Percentiles rank a stretch among this genome's conserved stretches.
Conservation (phyloP, 2,113 vertebrate species). For the Etia nguti region DNA sequence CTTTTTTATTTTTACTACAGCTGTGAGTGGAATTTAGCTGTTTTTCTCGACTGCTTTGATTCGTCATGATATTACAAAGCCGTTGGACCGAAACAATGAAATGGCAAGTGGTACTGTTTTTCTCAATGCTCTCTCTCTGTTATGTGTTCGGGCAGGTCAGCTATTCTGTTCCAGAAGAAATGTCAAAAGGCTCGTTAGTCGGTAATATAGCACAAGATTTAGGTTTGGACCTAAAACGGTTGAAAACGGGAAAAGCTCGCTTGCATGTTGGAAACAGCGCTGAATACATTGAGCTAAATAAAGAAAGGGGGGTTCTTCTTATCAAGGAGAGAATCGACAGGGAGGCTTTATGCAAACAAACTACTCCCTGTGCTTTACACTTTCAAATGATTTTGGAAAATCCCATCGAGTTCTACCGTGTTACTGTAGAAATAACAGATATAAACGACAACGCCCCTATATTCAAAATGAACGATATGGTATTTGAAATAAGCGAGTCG, state of each 20-base stretch:
- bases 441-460: constrained; percentile 51
- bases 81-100: neutral
- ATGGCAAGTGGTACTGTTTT: constrained; percentile 15
- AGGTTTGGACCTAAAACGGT: constrained; percentile 50
- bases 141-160: constrained; percentile 43
- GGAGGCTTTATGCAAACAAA: constrained; percentile 67
- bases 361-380: constrained; percentile 46
- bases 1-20: rapidly evolving
- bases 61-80: neutral
- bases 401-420: constrained; percentile 35
- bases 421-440: constrained; percentile 45
- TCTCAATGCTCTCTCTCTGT: neutral
- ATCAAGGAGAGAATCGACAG: constrained; percentile 60
- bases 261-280: constrained; percentile 61
- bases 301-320: constrained; percentile 44
- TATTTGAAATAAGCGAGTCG: constrained; percentile 35
- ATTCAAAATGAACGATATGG: constrained; percentile 7
- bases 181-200: constrained; percentile 64
- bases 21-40: neutral
- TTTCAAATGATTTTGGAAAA: constrained; percentile 33
- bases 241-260: constrained; percentile 43
- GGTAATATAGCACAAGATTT: constrained; percentile 67
- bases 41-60: neutral
- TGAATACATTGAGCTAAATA: constrained; percentile 61
- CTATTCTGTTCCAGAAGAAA: constrained; percentile 71